Conservation (phyloP, 2,113 vertebrate species). For the Tautogolabrus adspersus region DNA sequence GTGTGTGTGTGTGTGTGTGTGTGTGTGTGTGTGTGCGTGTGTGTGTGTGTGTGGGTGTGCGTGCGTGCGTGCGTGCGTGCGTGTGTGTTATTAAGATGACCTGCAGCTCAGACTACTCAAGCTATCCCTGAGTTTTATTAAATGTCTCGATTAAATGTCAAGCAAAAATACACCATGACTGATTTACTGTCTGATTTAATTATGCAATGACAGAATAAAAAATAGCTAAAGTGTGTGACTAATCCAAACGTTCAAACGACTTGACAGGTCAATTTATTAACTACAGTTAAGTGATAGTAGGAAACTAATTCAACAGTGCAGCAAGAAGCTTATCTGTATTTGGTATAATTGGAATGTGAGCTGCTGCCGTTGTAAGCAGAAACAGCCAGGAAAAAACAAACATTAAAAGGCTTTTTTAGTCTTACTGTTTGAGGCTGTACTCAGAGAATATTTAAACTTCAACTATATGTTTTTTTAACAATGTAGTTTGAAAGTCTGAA, state of each 20-base stretch:
- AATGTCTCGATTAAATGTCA: neutral
- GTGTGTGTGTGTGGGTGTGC: too few relatives aligned
- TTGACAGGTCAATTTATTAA: slow-evolving; percentile 19
- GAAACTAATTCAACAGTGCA: slow-evolving; percentile 22
- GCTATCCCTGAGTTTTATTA: neutral
- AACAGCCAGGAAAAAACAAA: neutral
- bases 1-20: too few relatives aligned
- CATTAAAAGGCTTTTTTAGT: neutral
- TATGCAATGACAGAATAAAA: neutral
- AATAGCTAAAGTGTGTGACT: neutral
- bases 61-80: too few relatives aligned
- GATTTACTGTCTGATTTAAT: slow-evolving; percentile 18
- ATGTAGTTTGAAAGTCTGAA: neutral
- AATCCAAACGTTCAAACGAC: neutral
- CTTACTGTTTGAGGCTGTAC: neutral
- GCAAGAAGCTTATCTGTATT: slow-evolving; percentile 3
- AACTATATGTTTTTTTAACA: neutral
- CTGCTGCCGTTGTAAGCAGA: neutral
- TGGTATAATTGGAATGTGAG: neutral
- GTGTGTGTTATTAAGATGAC: neutral
- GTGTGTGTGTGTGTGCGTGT: too few relatives aligned
- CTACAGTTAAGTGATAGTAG: slow-evolving; percentile 14
- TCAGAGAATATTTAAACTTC: neutral
- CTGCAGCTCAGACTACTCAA: neutral
- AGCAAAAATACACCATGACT: neutral